Conservation (phyloP, 2,888 invertebrate genomes). For the Papilio protenor region DNA sequence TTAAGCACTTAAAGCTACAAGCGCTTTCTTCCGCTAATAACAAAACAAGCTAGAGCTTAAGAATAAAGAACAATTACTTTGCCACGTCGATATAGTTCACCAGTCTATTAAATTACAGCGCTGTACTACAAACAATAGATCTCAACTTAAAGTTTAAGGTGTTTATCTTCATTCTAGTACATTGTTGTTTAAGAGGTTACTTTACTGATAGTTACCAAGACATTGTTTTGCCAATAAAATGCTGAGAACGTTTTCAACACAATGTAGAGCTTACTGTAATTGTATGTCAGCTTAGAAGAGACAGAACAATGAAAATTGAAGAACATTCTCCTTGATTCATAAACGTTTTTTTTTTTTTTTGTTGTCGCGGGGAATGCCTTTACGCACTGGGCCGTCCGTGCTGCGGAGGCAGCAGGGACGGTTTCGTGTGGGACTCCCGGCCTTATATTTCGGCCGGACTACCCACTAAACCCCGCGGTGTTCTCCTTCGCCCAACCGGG, state of each 20-base stretch:
- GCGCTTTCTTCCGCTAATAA: constrained; percentile 63
- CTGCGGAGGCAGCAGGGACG: no score
- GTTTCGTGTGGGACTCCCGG: no score
- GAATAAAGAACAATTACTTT: constrained; percentile 74
- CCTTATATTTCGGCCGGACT: no score
- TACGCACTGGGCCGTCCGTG: no score
- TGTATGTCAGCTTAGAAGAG: constrained; percentile 21
- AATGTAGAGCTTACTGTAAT: constrained; percentile 21
- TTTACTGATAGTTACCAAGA: constrained; percentile 12
- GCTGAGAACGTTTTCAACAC: constrained; percentile 26
- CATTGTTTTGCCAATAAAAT: constrained; percentile 31
- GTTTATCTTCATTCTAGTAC: constrained; percentile 14
- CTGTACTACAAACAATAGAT: constrained; percentile 25
- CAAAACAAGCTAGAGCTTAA: constrained; percentile 61
- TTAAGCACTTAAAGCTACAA: constrained; percentile 61
- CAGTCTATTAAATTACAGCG: constrained; percentile 6
- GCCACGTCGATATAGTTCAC: constrained; percentile 58
- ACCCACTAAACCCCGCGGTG: no score
- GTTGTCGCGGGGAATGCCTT: no score
- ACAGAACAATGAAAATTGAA: constrained; percentile 16
- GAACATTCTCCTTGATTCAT: not conserved
- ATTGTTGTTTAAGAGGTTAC: constrained; percentile 26
- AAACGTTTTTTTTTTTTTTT: no score
- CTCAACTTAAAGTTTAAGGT: constrained; percentile 20
- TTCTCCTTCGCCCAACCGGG: no score